Percentiles rank a stretch among this genome's conserved stretches.
Evolutionary conservation across 2,888 invertebrate genomes (phyloP).

Genomic region (Metalampra italica): DNA sequence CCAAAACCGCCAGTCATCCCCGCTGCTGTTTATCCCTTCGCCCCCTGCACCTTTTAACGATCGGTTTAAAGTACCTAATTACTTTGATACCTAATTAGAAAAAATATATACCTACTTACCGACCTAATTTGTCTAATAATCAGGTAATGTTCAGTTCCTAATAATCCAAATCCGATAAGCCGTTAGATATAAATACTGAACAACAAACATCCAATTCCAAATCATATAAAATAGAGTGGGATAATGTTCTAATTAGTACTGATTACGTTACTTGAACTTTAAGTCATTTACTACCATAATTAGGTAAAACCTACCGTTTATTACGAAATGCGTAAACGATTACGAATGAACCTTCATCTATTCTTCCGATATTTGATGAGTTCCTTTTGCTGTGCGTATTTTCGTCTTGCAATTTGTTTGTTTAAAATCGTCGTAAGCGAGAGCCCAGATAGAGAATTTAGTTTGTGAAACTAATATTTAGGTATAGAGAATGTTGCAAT

Average conservation of each 20-base stretch:
- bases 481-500: not conserved
- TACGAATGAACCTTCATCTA: not conserved
- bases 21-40: constrained; percentile 36
- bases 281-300: too few relatives aligned
- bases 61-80: constrained; percentile 2
- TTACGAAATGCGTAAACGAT: too few relatives aligned
- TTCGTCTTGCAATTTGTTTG: not conserved
- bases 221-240: too few relatives aligned
- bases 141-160: too few relatives aligned
- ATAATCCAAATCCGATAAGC: too few relatives aligned
- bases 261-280: too few relatives aligned
- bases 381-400: constrained; percentile 6
- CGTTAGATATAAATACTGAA: too few relatives aligned
- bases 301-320: too few relatives aligned
- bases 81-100: not conserved
- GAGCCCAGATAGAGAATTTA: not conserved
- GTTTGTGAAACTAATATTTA: not conserved
- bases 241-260: too few relatives aligned
- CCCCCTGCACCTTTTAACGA: constrained; percentile 7
- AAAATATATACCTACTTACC: too few relatives aligned
- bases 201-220: too few relatives aligned
- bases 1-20: constrained; percentile 68
- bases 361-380: constrained; percentile 9
- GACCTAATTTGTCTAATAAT: too few relatives aligned
- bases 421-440: not conserved